A percentile compares a stretch with the other conserved stretches of the same genome.
These are phyloP conservation scores for Drosophila mercatorum DNA, from an alignment of 2,888 invertebrate genomes.

Conservation along the genomic window DNA sequence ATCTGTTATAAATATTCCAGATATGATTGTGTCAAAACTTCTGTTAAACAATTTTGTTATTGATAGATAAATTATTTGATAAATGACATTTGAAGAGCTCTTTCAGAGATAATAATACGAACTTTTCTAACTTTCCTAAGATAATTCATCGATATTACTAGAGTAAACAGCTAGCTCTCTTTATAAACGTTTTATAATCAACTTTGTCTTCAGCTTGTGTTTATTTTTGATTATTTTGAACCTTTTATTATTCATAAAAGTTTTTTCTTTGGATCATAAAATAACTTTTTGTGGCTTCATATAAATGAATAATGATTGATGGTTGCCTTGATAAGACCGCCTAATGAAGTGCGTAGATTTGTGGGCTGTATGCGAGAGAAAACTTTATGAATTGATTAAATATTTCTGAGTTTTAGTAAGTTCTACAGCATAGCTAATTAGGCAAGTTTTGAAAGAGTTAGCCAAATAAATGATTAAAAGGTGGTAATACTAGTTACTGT, in stretches of 20 bases:
- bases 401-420: conserved; percentile 5
- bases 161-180: background rate
- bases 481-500: background rate
- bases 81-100: background rate
- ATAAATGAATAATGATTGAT: conserved; percentile 40
- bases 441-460: background rate
- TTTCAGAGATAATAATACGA: background rate
- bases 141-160: background rate
- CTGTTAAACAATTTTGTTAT: background rate
- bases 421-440: conserved; percentile 5
- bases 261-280: background rate
- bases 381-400: conserved; percentile 15
- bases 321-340: conserved; percentile 9
- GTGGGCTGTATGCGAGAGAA: conserved; percentile 7
- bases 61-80: background rate
- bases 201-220: background rate
- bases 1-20: background rate
- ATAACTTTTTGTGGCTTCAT: background rate
- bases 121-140: background rate
- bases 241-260: background rate
- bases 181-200: background rate
- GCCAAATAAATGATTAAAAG: background rate
- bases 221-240: background rate
- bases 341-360: conserved; percentile 1
- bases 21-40: background rate